These are phyloP conservation scores for Benthosema pterotum DNA, from an alignment of 2,797 vertebrate genomes.

Conservation along the genomic window DNA sequence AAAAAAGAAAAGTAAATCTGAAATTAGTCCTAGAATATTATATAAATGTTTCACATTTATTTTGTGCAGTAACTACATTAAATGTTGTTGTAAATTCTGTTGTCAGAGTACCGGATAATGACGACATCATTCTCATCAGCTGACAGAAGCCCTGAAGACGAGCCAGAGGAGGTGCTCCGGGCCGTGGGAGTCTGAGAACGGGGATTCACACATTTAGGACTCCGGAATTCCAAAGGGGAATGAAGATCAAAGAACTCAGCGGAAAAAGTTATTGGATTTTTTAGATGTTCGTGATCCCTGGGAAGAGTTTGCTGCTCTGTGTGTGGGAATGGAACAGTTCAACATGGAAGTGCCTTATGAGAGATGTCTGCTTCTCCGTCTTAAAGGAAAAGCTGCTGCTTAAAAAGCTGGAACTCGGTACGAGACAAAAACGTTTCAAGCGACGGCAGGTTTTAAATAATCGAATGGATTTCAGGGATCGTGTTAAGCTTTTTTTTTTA, in stretches of 20 bases:
- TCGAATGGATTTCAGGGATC: conserved; percentile 10
- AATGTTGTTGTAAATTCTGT: conserved; percentile 17
- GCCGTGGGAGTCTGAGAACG: conserved; percentile 31
- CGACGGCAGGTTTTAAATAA: conserved; percentile 6
- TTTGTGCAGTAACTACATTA: background rate
- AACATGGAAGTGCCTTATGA: conserved; percentile 13
- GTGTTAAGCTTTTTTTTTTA: conserved; percentile 39
- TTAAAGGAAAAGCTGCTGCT: background rate
- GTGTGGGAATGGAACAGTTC: conserved; percentile 16
- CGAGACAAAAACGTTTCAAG: background rate
- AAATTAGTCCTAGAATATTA: too few species aligned
- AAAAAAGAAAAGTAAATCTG: too few species aligned
- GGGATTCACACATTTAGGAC: conserved; percentile 17
- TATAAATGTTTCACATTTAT: too few species aligned
- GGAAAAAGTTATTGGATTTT: background rate
- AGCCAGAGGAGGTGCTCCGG: conserved; percentile 10
- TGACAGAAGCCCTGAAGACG: conserved; percentile 35
- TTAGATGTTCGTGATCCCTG: background rate
- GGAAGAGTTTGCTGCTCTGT: background rate
- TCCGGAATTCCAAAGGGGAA: background rate
- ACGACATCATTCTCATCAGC: conserved; percentile 64
- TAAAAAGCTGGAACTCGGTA: conserved; percentile 5
- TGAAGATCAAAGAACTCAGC: background rate
- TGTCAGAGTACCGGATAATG: conserved; percentile 64
- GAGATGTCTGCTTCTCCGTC: background rate